Evolutionary conservation across 2,888 invertebrate species (phyloP), one percentile per base, ranked within the genome.

Genomic region (Euclidia mi): DNA sequence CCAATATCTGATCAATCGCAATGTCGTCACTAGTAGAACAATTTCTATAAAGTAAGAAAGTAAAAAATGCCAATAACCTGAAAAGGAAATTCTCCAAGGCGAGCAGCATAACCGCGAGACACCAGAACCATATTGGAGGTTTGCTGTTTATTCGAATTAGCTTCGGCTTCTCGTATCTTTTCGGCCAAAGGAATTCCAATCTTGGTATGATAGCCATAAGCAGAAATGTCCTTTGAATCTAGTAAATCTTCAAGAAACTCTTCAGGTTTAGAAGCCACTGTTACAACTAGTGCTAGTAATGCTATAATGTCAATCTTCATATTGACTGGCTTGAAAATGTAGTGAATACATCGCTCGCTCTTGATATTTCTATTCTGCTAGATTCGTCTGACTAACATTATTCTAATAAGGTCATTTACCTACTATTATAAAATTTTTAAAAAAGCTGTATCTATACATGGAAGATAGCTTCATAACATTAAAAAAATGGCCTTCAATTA

Each of bases 31-130:
- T n/a, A n/a, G n/a, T n/a, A n/a, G n/a, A n/a, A n/a, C 20, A 25
- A 25, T 25, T 25, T 0, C 4, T 25, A 25, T 7, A 25, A 25
- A 2, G 20, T 0, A 6, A 25, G 4, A 25, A 25, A 25, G 2
- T 3, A 6, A 25, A 25, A 25, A 25, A 3, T 25, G 20, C 6
- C 7, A 34, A 6, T 7, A 14, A 11, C 37, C 18, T 37, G 37
- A n/a, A 17, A 37, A 9, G 37, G 37, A n/a, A 37, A 17, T n/a
- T 37, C 10, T 37, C 37, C 37, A 37, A 18, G 37, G 3, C 17
- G 7, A 1, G 37, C 18, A 18, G 37, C 3, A 3, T 2, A 15
- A n/a, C 37, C 37, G n/a, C 4, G 9, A 25, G 20, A 25, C 7
- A 25, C 20, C 20, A 25, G 7, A 18, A 37, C 11, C 1, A 37